Conservation (phyloP, 2,888 invertebrate species). For the Drosophila multiciliata region DNA sequence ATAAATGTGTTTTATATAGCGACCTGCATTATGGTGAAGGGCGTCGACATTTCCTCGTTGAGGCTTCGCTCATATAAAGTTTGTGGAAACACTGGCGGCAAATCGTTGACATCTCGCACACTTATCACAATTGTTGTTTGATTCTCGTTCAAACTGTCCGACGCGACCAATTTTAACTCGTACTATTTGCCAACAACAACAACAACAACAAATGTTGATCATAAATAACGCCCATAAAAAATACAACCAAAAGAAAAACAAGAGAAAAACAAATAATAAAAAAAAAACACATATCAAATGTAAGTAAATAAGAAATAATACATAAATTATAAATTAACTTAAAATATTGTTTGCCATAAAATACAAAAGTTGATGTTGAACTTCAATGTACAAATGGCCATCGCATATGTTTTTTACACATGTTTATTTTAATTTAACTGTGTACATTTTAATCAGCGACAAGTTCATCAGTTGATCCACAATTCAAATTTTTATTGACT, state of each 20-base stretch:
- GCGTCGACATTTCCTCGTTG: constrained; percentile 90
- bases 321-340: constrained; percentile 49
- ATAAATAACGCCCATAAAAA: constrained; percentile 54
- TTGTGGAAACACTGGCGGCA: constrained; percentile 92
- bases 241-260: constrained; percentile 53
- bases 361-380: constrained; percentile 8
- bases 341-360: constrained; percentile 20
- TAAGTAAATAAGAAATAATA: constrained; percentile 23
- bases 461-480: not conserved
- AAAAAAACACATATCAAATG: constrained; percentile 58
- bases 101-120: constrained; percentile 94
- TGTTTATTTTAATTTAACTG: constrained; percentile 1
- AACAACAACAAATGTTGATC: constrained; percentile 25
- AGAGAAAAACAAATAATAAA: constrained; percentile 61
- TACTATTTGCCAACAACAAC: constrained; percentile 86
- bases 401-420: not conserved
- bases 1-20: constrained; percentile 68
- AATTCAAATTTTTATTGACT: constrained; percentile 47
- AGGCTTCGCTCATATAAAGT: constrained; percentile 90
- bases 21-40: constrained; percentile 92
- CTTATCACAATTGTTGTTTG: constrained; percentile 92
- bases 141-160: constrained; percentile 95
- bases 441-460: not conserved
- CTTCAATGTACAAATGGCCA: constrained; percentile 42
- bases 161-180: constrained; percentile 94